Evolutionary conservation across 2,113 vertebrate species (phyloP), one percentile per base, ranked within the genome.

Genomic region (Fregata magnificens): DNA sequence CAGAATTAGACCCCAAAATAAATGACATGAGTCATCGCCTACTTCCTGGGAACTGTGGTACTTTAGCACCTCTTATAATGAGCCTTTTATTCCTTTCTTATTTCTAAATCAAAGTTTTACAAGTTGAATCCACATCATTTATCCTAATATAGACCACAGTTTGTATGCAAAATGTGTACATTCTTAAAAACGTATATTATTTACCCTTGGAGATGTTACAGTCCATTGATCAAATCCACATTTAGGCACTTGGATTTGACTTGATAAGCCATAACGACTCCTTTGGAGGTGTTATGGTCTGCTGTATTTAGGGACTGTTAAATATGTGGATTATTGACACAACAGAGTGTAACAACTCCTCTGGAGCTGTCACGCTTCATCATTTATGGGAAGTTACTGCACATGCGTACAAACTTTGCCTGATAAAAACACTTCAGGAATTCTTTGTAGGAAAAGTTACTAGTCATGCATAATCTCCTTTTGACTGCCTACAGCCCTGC

Each of bases 221-320:
- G 91, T 96, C 95, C 96, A 86, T 86, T 97, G 95, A 72, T 92
- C 66, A 96, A 96, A 95, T 96, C 81, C 78, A 47, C 97, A 73
- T 93, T 96, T 96, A 93, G 91, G 67, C 82, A 49, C 78, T 97
- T 97, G 86, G 83, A 87, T 93, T 96, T 96, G 91, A 95, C 95
- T 97, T 97, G 92, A 96, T 98, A 85, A 86, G 78, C 95, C 96
- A 93, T 95, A 98, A 97, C 16, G 29, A 67, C 93, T 86, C 94
- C 97, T 96, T 82, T 63, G 82, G 96, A 97, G 86, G 69, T 94
- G 95, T 88, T 97, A 63, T 0, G 76, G 87, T 97, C 74, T 82
- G 82, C 93, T 97, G 96, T 96, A 94, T 95, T 97, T 97, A 96
- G 96, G 83, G 91, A 95, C 97, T 96, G 96, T 96, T 98, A 97